A percentile compares a stretch with the other conserved stretches of the same genome.
Conservation (phyloP, 1,140 invertebrate species). For the Tribolium madens region DNA sequence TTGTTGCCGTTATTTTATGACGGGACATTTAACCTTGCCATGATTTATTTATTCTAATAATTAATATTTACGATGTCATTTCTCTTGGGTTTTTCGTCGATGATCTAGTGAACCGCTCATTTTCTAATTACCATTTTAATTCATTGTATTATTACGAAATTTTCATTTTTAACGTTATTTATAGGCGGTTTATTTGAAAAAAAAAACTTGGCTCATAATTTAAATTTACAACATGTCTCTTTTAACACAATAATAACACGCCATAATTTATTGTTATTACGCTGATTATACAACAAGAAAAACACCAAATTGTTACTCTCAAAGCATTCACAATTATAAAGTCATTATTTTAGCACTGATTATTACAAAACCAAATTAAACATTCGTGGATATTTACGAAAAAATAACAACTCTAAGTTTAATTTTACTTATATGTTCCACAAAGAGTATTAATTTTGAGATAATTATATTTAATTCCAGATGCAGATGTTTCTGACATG, state of each 20-base stretch:
- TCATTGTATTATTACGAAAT: slow-evolving; percentile 29
- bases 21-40: slow-evolving; percentile 9
- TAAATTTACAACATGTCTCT: slow-evolving; percentile 1
- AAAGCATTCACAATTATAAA: background rate
- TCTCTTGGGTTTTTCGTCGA: slow-evolving; percentile 36
- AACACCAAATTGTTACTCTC: background rate
- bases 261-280: background rate
- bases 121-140: slow-evolving; percentile 25
- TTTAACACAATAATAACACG: background rate
- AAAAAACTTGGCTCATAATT: background rate
- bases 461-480: background rate
- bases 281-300: background rate
- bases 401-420: too few species aligned
- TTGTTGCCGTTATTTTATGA: slow-evolving; percentile 26
- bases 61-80: slow-evolving; percentile 30
- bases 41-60: slow-evolving; percentile 27
- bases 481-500: background rate
- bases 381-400: background rate
- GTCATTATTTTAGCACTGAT: background rate
- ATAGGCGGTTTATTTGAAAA: background rate
- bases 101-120: background rate
- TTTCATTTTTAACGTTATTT: slow-evolving; percentile 16
- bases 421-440: too few species aligned
- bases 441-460: too few species aligned
- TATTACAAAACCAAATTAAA: background rate